A percentile compares a stretch with the other conserved stretches of the same genome.
Evolutionary conservation across 2,113 vertebrate genomes (phyloP).

Genomic region (Ciconia boyciana): DNA sequence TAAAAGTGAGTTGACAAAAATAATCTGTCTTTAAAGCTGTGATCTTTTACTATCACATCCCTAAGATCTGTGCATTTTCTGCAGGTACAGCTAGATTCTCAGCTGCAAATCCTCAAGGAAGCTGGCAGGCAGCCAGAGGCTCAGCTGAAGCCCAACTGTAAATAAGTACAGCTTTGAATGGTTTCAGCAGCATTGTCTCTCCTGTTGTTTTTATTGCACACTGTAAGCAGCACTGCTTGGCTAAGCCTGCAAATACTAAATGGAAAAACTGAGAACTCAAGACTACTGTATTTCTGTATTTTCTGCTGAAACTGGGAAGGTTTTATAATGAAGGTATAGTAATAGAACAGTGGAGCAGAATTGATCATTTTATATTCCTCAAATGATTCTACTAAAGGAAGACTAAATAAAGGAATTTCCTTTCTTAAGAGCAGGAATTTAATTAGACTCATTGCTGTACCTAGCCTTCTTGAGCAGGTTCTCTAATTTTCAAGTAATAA

Average conservation of each 20-base stretch:
- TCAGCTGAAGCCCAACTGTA: neutral
- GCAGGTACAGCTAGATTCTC: neutral
- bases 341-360: neutral
- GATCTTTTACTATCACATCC: neutral
- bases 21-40: neutral
- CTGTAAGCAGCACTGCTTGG: neutral
- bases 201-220: neutral
- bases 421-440: neutral
- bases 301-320: neutral
- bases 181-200: neutral
- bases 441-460: neutral
- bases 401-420: neutral
- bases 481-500: conserved; percentile 4
- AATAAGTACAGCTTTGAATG: neutral
- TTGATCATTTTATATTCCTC: neutral
- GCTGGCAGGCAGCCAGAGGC: neutral
- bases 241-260: neutral
- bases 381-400: neutral
- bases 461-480: neutral
- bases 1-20: neutral
- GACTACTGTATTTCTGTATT: neutral
- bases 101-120: neutral
- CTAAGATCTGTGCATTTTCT: neutral
- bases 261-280: neutral
- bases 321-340: neutral